Percentiles rank a stretch among this genome's conserved stretches.
phyloP scores from a whole-genome alignment of 1,140 invertebrate species.

The Atta colombica region DNA sequence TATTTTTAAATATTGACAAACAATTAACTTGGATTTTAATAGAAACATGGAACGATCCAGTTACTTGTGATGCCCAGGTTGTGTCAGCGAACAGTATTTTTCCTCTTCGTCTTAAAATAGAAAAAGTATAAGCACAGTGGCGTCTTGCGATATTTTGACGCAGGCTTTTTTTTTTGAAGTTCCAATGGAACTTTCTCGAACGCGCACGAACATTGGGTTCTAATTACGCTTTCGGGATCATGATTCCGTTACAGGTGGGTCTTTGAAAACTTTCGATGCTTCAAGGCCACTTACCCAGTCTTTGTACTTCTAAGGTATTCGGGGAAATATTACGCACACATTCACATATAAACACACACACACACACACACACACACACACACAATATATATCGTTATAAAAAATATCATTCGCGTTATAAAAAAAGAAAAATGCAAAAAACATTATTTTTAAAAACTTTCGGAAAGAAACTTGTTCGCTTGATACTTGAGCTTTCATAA shows the following conservation, averaged over 20 bases:
- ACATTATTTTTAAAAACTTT: neutral
- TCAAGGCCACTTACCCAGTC: conserved; percentile 41
- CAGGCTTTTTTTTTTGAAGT: conserved; percentile 3
- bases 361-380: no score
- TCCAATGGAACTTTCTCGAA: conserved; percentile 49
- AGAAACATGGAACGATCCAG: neutral
- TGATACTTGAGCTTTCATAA: neutral
- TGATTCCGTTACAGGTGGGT: conserved; percentile 7
- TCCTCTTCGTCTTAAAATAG: conserved; percentile 61
- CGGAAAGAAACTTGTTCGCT: neutral
- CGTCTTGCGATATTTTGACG: conserved; percentile 26
- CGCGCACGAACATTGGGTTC: conserved; percentile 40
- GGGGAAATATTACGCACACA: neutral
- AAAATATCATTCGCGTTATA: neutral
- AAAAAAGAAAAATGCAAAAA: neutral
- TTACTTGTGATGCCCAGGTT: neutral
- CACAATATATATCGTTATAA: no score
- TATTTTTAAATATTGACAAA: neutral
- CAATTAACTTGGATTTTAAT: neutral
- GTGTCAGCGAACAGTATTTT: conserved; percentile 35
- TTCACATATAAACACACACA: neutral
- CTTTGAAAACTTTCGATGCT: conserved; percentile 55
- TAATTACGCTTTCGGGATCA: conserved; percentile 39
- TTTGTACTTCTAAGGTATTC: conserved; percentile 11
- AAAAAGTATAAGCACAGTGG: neutral